Conservation (phyloP, 2,888 invertebrate genomes). For the Sinotaia quadrata region DNA sequence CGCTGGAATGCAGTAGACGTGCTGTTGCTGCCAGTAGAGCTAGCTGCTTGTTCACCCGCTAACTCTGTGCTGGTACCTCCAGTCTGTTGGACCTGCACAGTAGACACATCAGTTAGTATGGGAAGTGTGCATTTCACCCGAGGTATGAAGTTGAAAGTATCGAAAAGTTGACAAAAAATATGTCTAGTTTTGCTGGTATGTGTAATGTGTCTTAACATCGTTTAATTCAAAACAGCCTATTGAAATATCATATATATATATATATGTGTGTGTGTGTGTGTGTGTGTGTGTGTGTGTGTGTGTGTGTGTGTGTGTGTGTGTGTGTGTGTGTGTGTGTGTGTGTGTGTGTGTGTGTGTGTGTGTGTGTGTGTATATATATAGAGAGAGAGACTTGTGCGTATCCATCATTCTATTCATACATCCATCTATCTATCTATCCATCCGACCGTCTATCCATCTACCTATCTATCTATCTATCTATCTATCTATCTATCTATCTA, state of each 20-base stretch:
- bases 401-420: not conserved
- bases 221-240: too few species aligned
- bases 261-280: not conserved
- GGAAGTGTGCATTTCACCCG: too few species aligned
- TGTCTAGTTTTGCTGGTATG: too few species aligned
- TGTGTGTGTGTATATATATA: not conserved
- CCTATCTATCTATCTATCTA: constrained; percentile 1
- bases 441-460: too few species aligned
- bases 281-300: not conserved
- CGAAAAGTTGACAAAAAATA: too few species aligned
- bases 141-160: too few species aligned
- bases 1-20: constrained; percentile 22
- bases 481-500: constrained; percentile 14
- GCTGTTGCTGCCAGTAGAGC: not conserved
- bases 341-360: not conserved
- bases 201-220: too few species aligned
- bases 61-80: not conserved
- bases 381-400: not conserved
- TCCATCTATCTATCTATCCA: too few species aligned
- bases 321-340: constrained; percentile 2
- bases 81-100: not conserved
- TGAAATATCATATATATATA: not conserved
- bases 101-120: too few species aligned
- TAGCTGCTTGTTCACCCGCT: not conserved
- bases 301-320: not conserved